A percentile compares a stretch with the other conserved stretches of the same genome.
Conservation (phyloP, 2,888 invertebrate species). For the Amphipyra berbera region DNA sequence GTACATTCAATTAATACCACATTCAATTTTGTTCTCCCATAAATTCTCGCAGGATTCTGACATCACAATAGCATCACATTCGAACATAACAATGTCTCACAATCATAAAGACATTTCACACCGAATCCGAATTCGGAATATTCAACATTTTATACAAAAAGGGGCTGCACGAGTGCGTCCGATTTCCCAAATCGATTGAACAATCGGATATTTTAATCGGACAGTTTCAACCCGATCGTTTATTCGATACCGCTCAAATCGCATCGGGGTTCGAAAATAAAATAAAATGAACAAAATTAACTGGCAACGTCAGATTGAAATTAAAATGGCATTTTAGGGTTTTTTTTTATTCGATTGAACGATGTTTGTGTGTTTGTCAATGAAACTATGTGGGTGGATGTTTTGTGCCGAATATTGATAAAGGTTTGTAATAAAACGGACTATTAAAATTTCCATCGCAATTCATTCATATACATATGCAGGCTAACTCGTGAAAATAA, state of each 20-base stretch:
- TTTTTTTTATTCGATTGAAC: conserved; percentile 13
- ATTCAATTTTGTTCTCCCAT: not conserved
- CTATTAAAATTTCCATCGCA: no score
- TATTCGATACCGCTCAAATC: conserved; percentile 49
- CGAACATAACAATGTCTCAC: conserved; percentile 11
- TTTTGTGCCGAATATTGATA: not conserved
- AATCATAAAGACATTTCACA: conserved; percentile 24
- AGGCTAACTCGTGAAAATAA: no score
- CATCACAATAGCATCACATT: conserved; percentile 10
- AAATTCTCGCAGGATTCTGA: not conserved
- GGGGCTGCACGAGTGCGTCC: conserved; percentile 37
- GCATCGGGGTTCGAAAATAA: conserved; percentile 33
- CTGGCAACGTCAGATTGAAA: conserved; percentile 37
- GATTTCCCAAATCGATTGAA: conserved; percentile 59
- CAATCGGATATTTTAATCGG: conserved; percentile 66
- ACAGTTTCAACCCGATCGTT: conserved; percentile 51
- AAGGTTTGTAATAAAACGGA: not conserved
- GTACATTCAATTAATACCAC: no score
- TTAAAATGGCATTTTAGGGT: conserved; percentile 33
- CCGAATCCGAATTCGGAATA: conserved; percentile 13
- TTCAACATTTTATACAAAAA: conserved; percentile 41
- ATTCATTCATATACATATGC: no score
- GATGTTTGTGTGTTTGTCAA: conserved; percentile 9
- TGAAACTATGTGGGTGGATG: conserved; percentile 1
- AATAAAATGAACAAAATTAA: conserved; percentile 53